Conservation (phyloP, 1,140 invertebrate species). For the Lethrus apterus region DNA sequence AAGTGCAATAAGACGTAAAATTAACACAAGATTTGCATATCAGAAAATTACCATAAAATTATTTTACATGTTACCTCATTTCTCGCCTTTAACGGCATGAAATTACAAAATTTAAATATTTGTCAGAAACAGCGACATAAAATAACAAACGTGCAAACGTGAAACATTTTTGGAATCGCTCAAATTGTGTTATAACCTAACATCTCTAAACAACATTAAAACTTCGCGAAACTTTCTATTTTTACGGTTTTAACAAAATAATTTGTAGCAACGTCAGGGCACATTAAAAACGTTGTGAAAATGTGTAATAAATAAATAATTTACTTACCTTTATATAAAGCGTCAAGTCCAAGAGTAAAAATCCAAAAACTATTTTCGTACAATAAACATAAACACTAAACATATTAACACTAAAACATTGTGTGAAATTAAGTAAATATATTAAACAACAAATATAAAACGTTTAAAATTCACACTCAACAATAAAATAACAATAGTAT, state of each 20-base stretch:
- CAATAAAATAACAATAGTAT: conserved; percentile 13
- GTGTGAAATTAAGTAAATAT: conserved; percentile 10
- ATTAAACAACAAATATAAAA: conserved; percentile 1
- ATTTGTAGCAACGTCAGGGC: neutral
- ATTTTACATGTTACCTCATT: conserved; percentile 7
- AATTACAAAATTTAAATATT: conserved; percentile 13
- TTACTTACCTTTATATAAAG: conserved; percentile 12
- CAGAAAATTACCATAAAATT: conserved; percentile 10
- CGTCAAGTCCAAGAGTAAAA: conserved; percentile 9
- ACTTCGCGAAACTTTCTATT: conserved; percentile 9
- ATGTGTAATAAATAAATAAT: conserved; percentile 9
- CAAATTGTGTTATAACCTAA: conserved; percentile 10
- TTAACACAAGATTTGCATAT: conserved; percentile 12
- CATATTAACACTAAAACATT: conserved; percentile 14
- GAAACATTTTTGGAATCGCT: conserved; percentile 8
- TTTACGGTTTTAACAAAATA: neutral
- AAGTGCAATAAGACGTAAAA: conserved; percentile 8
- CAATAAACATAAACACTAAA: conserved; percentile 13
- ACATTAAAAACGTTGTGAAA: neutral
- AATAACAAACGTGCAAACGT: neutral
- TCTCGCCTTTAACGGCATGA: conserved; percentile 11
- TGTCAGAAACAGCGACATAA: neutral
- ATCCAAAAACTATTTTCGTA: conserved; percentile 14
- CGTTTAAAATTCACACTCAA: conserved; percentile 9
- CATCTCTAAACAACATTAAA: conserved; percentile 12